Percentiles rank a stretch among this genome's conserved stretches.
Conservation (phyloP, 2,113 vertebrate genomes). For the Terrapene triunguis region DNA sequence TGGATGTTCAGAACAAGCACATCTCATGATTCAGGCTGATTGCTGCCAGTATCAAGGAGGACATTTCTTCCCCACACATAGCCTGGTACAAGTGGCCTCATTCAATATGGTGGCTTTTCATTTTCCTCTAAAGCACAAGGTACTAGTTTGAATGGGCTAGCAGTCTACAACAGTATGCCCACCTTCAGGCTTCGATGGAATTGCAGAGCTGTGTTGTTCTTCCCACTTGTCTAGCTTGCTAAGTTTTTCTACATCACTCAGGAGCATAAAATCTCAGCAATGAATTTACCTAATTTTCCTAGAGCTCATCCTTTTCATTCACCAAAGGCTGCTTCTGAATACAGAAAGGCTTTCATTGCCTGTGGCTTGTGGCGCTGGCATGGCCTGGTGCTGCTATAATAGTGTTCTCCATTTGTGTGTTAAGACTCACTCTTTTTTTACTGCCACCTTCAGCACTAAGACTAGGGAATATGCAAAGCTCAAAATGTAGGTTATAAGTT, state of each 20-base stretch:
- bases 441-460: neutral
- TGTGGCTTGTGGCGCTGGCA: neutral
- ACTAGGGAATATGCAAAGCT: neutral
- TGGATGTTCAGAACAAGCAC: neutral
- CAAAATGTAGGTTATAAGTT: neutral
- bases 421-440: neutral
- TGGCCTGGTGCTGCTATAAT: neutral
- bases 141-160: neutral
- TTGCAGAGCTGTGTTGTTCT: accelerated
- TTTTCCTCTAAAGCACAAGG: too few relatives aligned
- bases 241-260: neutral
- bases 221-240: accelerated
- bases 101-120: neutral
- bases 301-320: neutral
- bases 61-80: neutral
- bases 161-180: too few relatives aligned
- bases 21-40: neutral
- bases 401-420: neutral
- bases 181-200: accelerated
- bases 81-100: neutral
- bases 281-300: neutral
- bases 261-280: accelerated
- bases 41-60: neutral
- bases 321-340: neutral
- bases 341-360: neutral